Base-by-base conservation (phyloP, 1,140 invertebrate genomes). In the Megathymus violae region DNA sequence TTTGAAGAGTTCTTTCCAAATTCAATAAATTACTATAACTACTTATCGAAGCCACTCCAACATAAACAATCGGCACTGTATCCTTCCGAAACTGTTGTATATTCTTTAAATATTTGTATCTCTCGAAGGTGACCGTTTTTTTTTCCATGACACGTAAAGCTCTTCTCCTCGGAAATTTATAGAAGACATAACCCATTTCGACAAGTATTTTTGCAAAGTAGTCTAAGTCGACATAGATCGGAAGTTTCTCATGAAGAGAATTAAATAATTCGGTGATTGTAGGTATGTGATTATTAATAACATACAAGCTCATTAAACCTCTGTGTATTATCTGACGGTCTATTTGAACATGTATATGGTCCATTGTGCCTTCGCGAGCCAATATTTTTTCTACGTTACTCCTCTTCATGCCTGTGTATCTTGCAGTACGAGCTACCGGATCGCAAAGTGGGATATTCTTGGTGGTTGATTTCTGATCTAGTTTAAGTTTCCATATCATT, bases 151-250 rank as follows among this genome's bases (percentile, higher is more conserved):
- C 43, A 10, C 43, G 7, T 16, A 44, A 15, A 61, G 56, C 2
- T 56, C 47, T 4, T 27, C 14, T 10, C 40, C n/a, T 11, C 1
- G 5, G 4, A 44, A 60, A 34, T 25, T 58, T 67, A 17, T 65
- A 71, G 54, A 78, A 82, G 6, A 75, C 59, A 34, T 72, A 82
- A 11, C 67, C 76, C 51, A 76, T 66, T 46, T 75, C 64, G 5
- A 71, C 19, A 7, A 82, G 65, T 1, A 44, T 48, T 47, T 71
- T 76, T 40, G 67, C 44, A 19, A 82, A 80, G 1, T 38, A 61
- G n/a, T 50, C 48, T 3, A 80, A 69, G 27, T 80, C 74, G 9
- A 72, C 52, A 44, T 75, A 64, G 7, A 7, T 5, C 1, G 74
- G 80, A 11, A 75, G 41, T 14, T 43, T 17, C 6, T 62, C 36